Evolutionary conservation across 2,113 vertebrate genomes (phyloP), one percentile per base, ranked within the genome.

Genomic region (Hemiprocne comata): DNA sequence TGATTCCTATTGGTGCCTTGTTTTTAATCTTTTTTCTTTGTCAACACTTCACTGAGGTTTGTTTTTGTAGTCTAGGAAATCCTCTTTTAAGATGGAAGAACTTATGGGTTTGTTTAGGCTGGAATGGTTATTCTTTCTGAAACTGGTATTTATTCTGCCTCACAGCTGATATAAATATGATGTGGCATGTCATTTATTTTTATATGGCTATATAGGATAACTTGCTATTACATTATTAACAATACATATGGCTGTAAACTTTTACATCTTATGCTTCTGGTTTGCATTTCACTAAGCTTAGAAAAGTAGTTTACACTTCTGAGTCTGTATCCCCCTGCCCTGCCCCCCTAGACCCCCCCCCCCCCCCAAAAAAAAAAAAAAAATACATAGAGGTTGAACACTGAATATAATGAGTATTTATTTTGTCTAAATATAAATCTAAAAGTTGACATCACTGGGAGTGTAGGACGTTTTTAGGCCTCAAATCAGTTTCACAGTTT

Each of bases 1-100:
- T 0, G 6, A 1, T 50, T 48, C 17, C 19, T n/a, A 0, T 36
- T 2, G 2, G 13, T 46, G 50, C 19, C 33, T 29, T 12, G 4
- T 69, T 70, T 24, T 13, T 79, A 1, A 6, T 65, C 54, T 34
- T 61, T 16, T n/a, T 69, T 21, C 23, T 34, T 67, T 71, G 61
- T 64, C 33, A 62, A 14, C 25, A 2, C 51, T 65, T 18, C n/a
- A 18, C 3, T n/a, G 29, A 38, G 7, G 53, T 13, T 48, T 21
- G 2, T 40, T 75, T 76, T 82, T 78, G 65, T 21, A 67, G 28
- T n/a, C 9, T 69, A 44, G 54, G 31, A 88, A 44, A 36, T 72
- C 10, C 12, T 64, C 44, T 50, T 46, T 62, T n/a, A 51, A 51
- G 55, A 11, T 8, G 6, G 15, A 42, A 73, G n/a, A 76, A 10